Percentiles rank a stretch among this genome's conserved stretches.
These are phyloP conservation scores for Papilio xuthus DNA, from an alignment of 1,140 invertebrate genomes.

Conservation along the genomic window DNA sequence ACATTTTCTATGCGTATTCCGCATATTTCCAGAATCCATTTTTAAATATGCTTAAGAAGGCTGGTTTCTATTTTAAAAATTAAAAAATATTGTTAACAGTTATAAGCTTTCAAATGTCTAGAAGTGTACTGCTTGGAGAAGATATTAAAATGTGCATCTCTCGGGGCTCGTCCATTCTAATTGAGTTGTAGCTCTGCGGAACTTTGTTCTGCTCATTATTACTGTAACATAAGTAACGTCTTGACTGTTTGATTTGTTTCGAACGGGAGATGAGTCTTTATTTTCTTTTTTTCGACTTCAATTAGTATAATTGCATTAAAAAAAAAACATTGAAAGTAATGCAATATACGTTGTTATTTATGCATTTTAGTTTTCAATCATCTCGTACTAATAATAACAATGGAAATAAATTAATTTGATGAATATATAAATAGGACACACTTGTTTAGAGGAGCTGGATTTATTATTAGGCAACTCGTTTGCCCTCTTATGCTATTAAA, in stretches of 20 bases:
- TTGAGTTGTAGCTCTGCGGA: slow-evolving; percentile 8
- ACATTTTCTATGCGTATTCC: too few relatives aligned
- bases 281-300: not conserved
- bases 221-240: not conserved
- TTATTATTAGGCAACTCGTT: not conserved
- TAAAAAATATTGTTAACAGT: not conserved
- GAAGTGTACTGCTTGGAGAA: not conserved
- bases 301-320: too few relatives aligned
- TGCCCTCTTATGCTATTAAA: not conserved
- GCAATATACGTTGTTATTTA: too few relatives aligned
- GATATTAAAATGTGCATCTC: slow-evolving; percentile 4
- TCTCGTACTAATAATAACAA: too few relatives aligned
- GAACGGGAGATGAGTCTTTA: not conserved
- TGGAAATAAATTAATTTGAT: too few relatives aligned
- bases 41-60: not conserved
- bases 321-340: too few relatives aligned
- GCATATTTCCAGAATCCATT: too few relatives aligned
- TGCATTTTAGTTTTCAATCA: too few relatives aligned
- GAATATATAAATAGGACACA: too few relatives aligned
- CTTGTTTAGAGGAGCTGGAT: too few relatives aligned
- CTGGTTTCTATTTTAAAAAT: not conserved
- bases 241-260: not conserved
- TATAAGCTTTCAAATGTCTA: not conserved
- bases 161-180: not conserved
- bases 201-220: not conserved